Percentiles rank a stretch among this genome's conserved stretches.
These are phyloP conservation scores for Aythya baeri DNA, from an alignment of 2,113 vertebrate species.

Conservation along the genomic window DNA sequence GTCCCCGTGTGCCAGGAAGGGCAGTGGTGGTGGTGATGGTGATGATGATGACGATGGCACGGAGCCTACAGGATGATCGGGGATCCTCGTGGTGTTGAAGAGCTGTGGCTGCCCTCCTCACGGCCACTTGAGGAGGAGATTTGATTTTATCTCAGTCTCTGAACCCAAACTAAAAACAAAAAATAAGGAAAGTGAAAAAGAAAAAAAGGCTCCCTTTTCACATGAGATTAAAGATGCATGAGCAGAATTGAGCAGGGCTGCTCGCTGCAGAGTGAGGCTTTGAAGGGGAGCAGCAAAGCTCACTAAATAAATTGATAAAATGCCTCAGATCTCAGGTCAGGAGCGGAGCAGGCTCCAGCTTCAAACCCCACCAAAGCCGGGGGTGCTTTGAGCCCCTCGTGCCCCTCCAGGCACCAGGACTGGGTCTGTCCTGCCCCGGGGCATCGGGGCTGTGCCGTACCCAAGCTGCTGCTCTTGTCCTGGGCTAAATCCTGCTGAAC, in stretches of 20 bases:
- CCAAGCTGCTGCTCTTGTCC: neutral
- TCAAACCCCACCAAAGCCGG: neutral
- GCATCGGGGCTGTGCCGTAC: rapidly evolving
- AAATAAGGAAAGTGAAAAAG: neutral
- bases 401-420: rapidly evolving
- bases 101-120: neutral
- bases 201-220: neutral
- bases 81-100: neutral
- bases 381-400: neutral
- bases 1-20: no score
- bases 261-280: neutral
- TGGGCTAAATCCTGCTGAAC: rapidly evolving
- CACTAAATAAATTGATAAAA: constrained; percentile 15
- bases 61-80: rapidly evolving
- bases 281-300: constrained; percentile 50
- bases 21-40: no score
- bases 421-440: rapidly evolving
- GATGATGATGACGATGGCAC: neutral
- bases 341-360: neutral
- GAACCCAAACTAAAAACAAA: neutral
- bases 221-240: constrained; percentile 42
- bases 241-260: neutral
- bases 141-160: neutral
- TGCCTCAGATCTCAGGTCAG: neutral
- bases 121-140: neutral